Conservation (phyloP, 2,888 invertebrate genomes). For the Cryptosula pallasiana region DNA sequence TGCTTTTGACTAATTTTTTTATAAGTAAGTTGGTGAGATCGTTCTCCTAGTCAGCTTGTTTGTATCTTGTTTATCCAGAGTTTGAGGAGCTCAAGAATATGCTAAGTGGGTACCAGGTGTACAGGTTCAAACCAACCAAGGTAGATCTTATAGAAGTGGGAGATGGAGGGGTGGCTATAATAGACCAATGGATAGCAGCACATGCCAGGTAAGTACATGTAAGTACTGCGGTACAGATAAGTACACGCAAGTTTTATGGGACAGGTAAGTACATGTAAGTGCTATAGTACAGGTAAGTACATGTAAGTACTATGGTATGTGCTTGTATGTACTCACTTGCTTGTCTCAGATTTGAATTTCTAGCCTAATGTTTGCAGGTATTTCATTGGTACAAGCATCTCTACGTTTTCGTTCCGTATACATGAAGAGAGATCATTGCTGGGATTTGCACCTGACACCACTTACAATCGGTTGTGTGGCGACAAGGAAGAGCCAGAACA, state of each 20-base stretch:
- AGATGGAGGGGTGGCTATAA: constrained; percentile 84
- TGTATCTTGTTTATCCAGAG: constrained; percentile 45
- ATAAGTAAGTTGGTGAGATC: too few species aligned
- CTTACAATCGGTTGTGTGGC: constrained; percentile 80
- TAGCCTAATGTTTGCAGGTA: constrained; percentile 59
- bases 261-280: too few species aligned
- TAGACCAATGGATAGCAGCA: constrained; percentile 92
- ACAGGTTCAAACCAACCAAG: constrained; percentile 36
- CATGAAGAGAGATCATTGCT: constrained; percentile 95
- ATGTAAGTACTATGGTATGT: too few species aligned
- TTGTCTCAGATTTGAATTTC: too few species aligned
- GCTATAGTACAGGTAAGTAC: too few species aligned
- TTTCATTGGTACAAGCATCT: constrained; percentile 87
- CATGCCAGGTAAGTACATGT: constrained; percentile 68
- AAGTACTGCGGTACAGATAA: too few species aligned
- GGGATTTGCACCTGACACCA: constrained; percentile 72
- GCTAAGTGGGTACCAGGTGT: constrained; percentile 51
- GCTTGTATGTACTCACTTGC: too few species aligned
- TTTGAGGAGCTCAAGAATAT: constrained; percentile 53
- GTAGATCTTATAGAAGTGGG: constrained; percentile 54
- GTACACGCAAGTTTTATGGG: too few species aligned
- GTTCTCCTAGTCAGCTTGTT: too few species aligned
- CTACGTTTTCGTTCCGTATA: constrained; percentile 92
- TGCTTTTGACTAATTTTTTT: too few species aligned
- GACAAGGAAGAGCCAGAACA: constrained; percentile 63